Evolutionary conservation across 2,113 vertebrate species (phyloP).

Genomic region (Cephalopholis sonnerati): DNA sequence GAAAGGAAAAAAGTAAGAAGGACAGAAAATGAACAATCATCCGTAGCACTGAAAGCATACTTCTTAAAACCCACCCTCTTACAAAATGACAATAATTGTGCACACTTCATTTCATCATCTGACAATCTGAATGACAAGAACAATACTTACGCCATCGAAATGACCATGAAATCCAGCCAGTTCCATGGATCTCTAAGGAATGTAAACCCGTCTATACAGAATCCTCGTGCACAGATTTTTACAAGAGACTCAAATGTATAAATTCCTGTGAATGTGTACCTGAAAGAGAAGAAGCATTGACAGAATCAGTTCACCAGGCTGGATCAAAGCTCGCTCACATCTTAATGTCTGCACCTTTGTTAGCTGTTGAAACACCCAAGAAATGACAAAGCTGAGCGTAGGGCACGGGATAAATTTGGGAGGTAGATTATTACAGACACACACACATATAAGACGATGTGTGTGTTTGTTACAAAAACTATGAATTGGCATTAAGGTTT

Average conservation of each 20-base stretch:
- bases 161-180: slow-evolving; percentile 99
- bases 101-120: background rate
- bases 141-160: slow-evolving; percentile 98
- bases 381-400: background rate
- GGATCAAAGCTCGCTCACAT: slow-evolving; percentile 34
- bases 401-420: slow-evolving; percentile 18
- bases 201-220: slow-evolving; percentile 98
- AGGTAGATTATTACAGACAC: background rate
- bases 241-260: slow-evolving; percentile 98
- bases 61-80: slow-evolving; percentile 33
- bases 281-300: slow-evolving; percentile 76
- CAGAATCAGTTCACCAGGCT: slow-evolving; percentile 49
- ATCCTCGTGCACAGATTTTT: slow-evolving; percentile 97
- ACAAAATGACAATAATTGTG: background rate
- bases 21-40: slow-evolving; percentile 42
- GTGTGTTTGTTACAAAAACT: background rate
- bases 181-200: slow-evolving; percentile 98
- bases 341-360: background rate
- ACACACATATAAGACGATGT: background rate
- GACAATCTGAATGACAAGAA: slow-evolving; percentile 2
- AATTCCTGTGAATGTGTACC: slow-evolving; percentile 99
- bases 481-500: background rate
- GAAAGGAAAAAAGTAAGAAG: slow-evolving; percentile 34
- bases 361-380: slow-evolving; percentile 23
- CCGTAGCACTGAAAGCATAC: background rate